Evolutionary conservation across 2,888 invertebrate species (phyloP), one percentile per base, ranked within the genome.

Genomic region (Cephonodes hylas): DNA sequence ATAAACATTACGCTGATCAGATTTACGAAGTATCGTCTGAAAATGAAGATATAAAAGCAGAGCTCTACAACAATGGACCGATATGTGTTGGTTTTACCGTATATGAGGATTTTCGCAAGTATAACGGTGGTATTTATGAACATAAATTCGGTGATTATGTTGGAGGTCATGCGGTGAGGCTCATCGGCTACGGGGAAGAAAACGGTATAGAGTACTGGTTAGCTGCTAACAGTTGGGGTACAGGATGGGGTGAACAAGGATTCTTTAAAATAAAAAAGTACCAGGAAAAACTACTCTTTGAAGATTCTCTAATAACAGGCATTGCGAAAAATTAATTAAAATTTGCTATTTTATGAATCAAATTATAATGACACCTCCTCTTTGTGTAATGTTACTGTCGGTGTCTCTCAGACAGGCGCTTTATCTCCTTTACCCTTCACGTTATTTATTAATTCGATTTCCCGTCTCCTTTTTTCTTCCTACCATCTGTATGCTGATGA

Each of bases 161-260:
- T 1, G 53, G 42, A 0, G 0, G 0, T 0, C 72, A 69, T 5
- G 63, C 66, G 15, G 68, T 68, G 0, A 62, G 64, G 5, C 10
- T 71, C 7, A 53, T 71, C 25, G 72, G 70, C 0, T 71, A 66
- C 25, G 72, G 71, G 42, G 58, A 60, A 6, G 64, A 71, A 46
- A 25, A 58, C 31, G 66, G 59, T 6, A 3, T 20, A 0, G 53
- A 63, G 7, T 71, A 63, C 25, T 68, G 70, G 71, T 59, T 71
- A 22, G 70, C 22, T 5, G 66, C 63, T 13, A 71, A 72, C 20
- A 70, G 65, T 45, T 72, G 64, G 66, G 62, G 64, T 0, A 0
- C 0, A 0, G 0, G 0, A 0, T 72, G 65, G 65, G 71, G 72
- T n/a, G 53, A 53, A 0, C 15, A 18, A 2, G 53, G 53, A 18